Evolutionary conservation across 2,113 vertebrate species (phyloP), one percentile per base, ranked within the genome.

Genomic region (Monopterus albus): DNA sequence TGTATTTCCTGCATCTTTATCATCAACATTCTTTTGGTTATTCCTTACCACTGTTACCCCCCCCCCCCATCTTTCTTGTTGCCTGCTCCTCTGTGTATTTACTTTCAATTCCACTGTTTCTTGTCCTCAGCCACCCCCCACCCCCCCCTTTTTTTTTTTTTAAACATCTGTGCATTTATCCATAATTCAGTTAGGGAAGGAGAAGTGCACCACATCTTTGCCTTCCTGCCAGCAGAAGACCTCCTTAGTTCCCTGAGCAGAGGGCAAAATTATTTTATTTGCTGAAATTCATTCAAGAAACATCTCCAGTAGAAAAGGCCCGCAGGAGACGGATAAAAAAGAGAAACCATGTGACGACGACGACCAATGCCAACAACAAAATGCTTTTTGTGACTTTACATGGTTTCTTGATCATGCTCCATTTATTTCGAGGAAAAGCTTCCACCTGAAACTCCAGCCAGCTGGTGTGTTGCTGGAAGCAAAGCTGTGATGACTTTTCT

Each of bases 401-500:
- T 81, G 90, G 88, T 86, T 88, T 87, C 83, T 66, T 70, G 28
- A 17, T 63, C 45, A 50, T 70, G 76, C 81, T 74, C 75, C 60
- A 52, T 73, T n/a, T n/a, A 35, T 63, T 55, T 62, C 28, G 59
- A 80, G 76, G 81, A 79, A 82, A 85, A 50, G 72, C 67, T 82
- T 84, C 62, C 60, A 49, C 72, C 75, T 55, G 75, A 82, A 71
- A 72, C 82, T 75, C 60, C 79, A 64, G 81, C 67, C 8, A 31
- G 70, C 46, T 39, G 59, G 81, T 83, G 76, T 2, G 18, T 52
- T 11, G 63, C 85, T 82, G 79, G 73, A 67, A 76, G 85, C 78
- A 56, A 72, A 71, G 78, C 85, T 79, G 83, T 83, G 86, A 82
- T 66, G 74, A 84, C 78, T 84, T 62, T 76, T 76, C 74, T 87